Percentiles rank a stretch among this genome's conserved stretches.
Conservation (phyloP, 1,140 invertebrate species). For the Philopotamus ludificatus region DNA sequence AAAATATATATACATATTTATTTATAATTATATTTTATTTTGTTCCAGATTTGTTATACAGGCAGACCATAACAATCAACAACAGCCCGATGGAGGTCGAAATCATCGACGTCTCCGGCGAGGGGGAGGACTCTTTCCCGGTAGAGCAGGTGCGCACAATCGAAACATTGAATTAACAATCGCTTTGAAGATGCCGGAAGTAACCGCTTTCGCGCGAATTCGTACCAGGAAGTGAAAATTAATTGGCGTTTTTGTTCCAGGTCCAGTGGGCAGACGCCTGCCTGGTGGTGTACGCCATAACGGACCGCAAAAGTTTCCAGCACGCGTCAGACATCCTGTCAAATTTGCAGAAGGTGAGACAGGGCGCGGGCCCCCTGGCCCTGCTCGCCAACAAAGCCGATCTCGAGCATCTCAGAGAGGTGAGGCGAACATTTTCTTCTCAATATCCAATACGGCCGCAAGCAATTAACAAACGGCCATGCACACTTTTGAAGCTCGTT, state of each 20-base stretch:
- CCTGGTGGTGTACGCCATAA: slow-evolving; percentile 77
- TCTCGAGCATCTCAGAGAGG: slow-evolving; percentile 72
- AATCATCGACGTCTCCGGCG: slow-evolving; percentile 74
- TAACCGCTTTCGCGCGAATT: background rate
- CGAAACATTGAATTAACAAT: background rate
- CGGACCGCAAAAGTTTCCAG: slow-evolving; percentile 67
- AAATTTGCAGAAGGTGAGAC: slow-evolving; percentile 58
- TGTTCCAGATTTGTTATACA: slow-evolving; percentile 73
- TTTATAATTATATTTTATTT: slow-evolving; percentile 43
- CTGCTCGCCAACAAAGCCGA: slow-evolving; percentile 75
- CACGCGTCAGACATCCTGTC: slow-evolving; percentile 65
- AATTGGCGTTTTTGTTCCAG: slow-evolving; percentile 46
- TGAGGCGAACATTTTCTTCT: too few species aligned
- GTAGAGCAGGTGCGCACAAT: slow-evolving; percentile 50
- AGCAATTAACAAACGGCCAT: too few species aligned
- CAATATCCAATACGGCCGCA: too few species aligned
- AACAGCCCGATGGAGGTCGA: slow-evolving; percentile 70
- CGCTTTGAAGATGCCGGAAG: background rate
- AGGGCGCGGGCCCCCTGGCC: slow-evolving; percentile 55
- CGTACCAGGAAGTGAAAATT: background rate
- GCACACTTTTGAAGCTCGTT: too few species aligned
- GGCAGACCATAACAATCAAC: slow-evolving; percentile 69
- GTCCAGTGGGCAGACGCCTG: slow-evolving; percentile 77
- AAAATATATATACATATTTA: too few species aligned
- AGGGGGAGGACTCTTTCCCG: slow-evolving; percentile 59